Evolutionary conservation across 1,140 invertebrate species (phyloP).

Genomic region (Drosophila ironensis): DNA sequence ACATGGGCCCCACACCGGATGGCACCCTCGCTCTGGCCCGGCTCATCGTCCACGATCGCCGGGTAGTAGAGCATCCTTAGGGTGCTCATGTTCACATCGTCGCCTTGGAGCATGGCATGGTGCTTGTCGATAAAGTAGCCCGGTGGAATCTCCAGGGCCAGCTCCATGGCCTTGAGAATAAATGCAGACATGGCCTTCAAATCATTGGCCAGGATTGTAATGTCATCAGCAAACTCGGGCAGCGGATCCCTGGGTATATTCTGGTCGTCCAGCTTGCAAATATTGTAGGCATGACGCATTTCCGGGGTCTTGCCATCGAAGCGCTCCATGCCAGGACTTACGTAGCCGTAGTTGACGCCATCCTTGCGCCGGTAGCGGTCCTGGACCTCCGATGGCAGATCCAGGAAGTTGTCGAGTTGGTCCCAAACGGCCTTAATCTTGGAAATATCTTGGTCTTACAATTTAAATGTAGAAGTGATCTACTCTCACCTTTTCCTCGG

Average conservation of each 20-base stretch:
- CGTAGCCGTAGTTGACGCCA: conserved; percentile 85
- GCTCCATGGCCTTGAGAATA: conserved; percentile 85
- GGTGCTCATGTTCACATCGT: conserved; percentile 85
- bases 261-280: conserved; percentile 84
- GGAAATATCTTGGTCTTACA: not conserved
- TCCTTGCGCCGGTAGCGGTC: conserved; percentile 84
- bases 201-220: conserved; percentile 85
- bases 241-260: conserved; percentile 86
- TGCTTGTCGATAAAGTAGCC: conserved; percentile 84
- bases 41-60: conserved; percentile 84
- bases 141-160: conserved; percentile 81
- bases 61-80: conserved; percentile 87
- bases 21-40: conserved; percentile 81
- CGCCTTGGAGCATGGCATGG: conserved; percentile 84
- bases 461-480: conserved; percentile 1
- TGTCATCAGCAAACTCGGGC: conserved; percentile 85
- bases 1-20: conserved; percentile 88
- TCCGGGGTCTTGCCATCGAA: conserved; percentile 85
- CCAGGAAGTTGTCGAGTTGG: conserved; percentile 87
- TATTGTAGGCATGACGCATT: conserved; percentile 86
- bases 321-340: conserved; percentile 84
- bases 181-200: conserved; percentile 86
- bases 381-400: conserved; percentile 84
- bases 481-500: conserved; percentile 86
- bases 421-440: conserved; percentile 85